A percentile compares a stretch with the other conserved stretches of the same genome.
These are phyloP conservation scores for Mylabris sibirica DNA, from an alignment of 2,888 invertebrate species.

Conservation along the genomic window DNA sequence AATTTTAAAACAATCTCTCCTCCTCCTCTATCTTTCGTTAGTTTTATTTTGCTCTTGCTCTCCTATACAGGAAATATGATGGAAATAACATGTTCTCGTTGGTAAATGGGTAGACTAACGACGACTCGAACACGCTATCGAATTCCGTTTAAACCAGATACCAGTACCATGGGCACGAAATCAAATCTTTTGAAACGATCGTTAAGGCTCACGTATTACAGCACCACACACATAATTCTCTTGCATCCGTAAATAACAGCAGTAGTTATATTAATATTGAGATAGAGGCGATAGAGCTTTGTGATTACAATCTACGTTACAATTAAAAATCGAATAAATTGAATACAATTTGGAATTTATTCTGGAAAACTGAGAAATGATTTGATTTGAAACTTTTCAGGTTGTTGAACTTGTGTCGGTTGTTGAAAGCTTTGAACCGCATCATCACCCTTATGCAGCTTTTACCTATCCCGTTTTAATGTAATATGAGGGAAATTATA, in stretches of 20 bases:
- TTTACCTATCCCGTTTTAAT: conserved; percentile 1
- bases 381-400: not conserved
- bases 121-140: conserved; percentile 34
- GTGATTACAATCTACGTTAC: not conserved
- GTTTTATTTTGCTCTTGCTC: not conserved
- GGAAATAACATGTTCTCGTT: conserved; percentile 34
- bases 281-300: not conserved
- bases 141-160: conserved; percentile 36
- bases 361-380: not conserved
- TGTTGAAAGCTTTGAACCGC: conserved; percentile 4
- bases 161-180: conserved; percentile 29
- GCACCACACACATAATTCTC: not conserved
- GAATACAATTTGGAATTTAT: not conserved
- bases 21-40: not conserved
- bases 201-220: conserved; percentile 21
- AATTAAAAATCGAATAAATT: not conserved
- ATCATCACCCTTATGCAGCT: conserved; percentile 11
- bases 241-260: not conserved
- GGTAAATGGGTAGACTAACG: conserved; percentile 32
- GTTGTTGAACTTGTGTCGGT: conserved; percentile 1
- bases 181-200: conserved; percentile 30
- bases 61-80: conserved; percentile 32
- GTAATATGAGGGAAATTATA: not conserved
- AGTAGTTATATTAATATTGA: not conserved
- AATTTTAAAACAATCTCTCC: not conserved